Evolutionary conservation across 2,797 vertebrate genomes (phyloP).

Genomic region (Rhinatrema bivittatum): DNA sequence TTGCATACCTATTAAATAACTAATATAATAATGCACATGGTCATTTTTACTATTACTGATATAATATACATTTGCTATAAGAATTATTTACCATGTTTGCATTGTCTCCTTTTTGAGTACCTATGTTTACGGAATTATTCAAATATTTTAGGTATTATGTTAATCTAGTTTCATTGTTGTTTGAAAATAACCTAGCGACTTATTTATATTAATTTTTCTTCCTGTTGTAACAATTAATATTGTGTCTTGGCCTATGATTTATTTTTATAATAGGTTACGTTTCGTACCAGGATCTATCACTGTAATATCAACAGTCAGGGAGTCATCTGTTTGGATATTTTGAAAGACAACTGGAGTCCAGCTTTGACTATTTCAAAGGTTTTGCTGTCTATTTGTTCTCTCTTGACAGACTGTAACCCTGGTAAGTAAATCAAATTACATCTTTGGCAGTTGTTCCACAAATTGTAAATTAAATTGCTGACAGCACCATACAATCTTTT

Average conservation of each 20-base stretch:
- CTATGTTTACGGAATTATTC: neutral
- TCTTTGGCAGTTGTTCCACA: too few relatives aligned
- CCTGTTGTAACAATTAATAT: neutral
- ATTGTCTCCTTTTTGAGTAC: too few relatives aligned
- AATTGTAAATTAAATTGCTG: too few relatives aligned
- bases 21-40: too few relatives aligned
- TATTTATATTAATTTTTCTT: neutral
- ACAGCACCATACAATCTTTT: too few relatives aligned
- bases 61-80: too few relatives aligned
- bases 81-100: too few relatives aligned
- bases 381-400: constrained; percentile 84
- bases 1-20: too few relatives aligned
- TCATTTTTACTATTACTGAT: too few relatives aligned
- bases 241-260: constrained; percentile 11
- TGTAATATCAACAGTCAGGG: constrained; percentile 92
- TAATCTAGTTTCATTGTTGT: neutral
- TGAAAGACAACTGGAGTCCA: constrained; percentile 87
- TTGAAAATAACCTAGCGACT: neutral
- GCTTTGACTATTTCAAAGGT: constrained; percentile 87
- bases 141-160: constrained; percentile 1
- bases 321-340: constrained; percentile 86
- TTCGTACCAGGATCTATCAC: constrained; percentile 85
- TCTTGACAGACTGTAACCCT: constrained; percentile 86
- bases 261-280: constrained; percentile 65
- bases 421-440: constrained; percentile 56